Evolutionary conservation across 2,888 invertebrate genomes (phyloP).

Genomic region (Trichogramma dendrolimi): DNA sequence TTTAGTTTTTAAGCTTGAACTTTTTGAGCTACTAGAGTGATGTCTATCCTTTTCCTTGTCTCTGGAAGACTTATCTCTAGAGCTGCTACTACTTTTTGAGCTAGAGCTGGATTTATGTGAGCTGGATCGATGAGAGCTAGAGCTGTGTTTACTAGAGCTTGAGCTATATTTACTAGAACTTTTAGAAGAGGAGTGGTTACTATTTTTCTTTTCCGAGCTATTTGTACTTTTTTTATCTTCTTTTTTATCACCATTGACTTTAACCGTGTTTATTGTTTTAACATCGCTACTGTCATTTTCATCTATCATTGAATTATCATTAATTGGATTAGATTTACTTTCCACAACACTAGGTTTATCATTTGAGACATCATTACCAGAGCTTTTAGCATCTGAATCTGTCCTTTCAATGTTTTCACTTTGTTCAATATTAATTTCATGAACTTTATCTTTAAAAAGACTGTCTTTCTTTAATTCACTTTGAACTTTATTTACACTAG

Average conservation of each 20-base stretch:
- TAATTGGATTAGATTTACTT: conserved; percentile 39
- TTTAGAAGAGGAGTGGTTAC: conserved; percentile 51
- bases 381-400: conserved; percentile 27
- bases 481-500: conserved; percentile 36
- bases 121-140: conserved; percentile 42
- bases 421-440: conserved; percentile 35
- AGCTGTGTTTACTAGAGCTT: conserved; percentile 32
- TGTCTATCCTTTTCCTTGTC: conserved; percentile 43
- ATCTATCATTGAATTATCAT: conserved; percentile 33
- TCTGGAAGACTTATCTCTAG: conserved; percentile 46
- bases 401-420: conserved; percentile 21
- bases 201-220: conserved; percentile 47
- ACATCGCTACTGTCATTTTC: conserved; percentile 45
- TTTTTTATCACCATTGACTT: conserved; percentile 54
- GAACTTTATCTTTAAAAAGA: conserved; percentile 35
- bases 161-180: conserved; percentile 35
- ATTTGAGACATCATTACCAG: conserved; percentile 31
- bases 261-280: conserved; percentile 55
- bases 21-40: conserved; percentile 37
- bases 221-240: conserved; percentile 47
- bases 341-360: conserved; percentile 38
- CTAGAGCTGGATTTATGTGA: conserved; percentile 38
- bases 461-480: conserved; percentile 37
- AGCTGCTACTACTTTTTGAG: conserved; percentile 31
- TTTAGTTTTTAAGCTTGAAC: conserved; percentile 38